Evolutionary conservation across 2,888 invertebrate species (phyloP), one percentile per base, ranked within the genome.

Genomic region (Diloba caeruleocephala): DNA sequence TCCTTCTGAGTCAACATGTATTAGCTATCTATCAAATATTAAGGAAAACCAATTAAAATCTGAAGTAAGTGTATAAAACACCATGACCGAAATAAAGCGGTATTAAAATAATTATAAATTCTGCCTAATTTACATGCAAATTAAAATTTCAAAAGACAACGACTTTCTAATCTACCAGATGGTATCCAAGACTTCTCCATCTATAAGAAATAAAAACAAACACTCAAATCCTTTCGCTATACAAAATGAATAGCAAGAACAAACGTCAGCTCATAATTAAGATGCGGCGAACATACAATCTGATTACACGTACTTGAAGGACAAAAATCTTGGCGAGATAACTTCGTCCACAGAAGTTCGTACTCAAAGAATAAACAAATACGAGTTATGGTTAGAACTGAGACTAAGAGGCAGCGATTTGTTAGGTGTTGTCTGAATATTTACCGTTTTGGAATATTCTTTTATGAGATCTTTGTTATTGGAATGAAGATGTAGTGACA

Each of bases 261-360:
- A 37, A 41, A 44, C 52, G 31, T 54, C 42, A 28, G 21, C 21
- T 21, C 44, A 56, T 38, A 75, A 72, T 67, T 68, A 64, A 68
- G 63, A 55, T 41, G 56, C 48, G 21, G 34, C 10, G 29, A 57
- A 64, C 66, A 66, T 52, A 39, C 45, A 58, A 74, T 71, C 67
- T 55, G 76, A 77, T 77, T 62, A 67, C 29, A 67, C 29, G 29
- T 39, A 52, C 48, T 45, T 65, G 67, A 66, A 45, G 62, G 53
- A 57, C 62, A 64, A 59, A 63, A 69, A 73, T 74, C 43, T 49
- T 29, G 46, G 28, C 39, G 8, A 68, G 73, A 73, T 69, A 70
- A 75, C 68, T 70, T 76, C 68, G 32, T 10, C 17, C 52, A 39
- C 71, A 71, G 62, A 61, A 62, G 53, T 53, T 67, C 56, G 52